These are phyloP conservation scores for Myioborus miniatus DNA, from an alignment of 2,797 vertebrate genomes.

Conservation along the genomic window DNA sequence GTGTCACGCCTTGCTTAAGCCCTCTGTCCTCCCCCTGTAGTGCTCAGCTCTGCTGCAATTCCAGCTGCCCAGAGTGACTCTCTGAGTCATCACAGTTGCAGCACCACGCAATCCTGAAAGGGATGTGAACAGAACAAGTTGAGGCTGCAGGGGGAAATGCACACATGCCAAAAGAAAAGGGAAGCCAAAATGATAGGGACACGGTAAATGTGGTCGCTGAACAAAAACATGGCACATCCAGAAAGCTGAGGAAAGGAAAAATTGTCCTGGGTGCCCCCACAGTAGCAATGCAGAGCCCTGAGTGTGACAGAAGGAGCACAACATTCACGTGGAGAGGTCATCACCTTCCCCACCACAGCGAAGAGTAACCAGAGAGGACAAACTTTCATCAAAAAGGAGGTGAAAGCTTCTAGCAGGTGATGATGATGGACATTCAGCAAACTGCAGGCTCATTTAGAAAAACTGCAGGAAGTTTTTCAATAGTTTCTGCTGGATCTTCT, in stretches of 20 bases:
- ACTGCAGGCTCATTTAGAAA: neutral
- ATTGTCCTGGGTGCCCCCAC: neutral
- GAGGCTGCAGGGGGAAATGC: neutral
- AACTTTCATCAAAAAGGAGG: neutral
- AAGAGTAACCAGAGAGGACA: neutral
- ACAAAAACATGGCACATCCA: neutral
- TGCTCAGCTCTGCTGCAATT: neutral
- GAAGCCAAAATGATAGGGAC: neutral
- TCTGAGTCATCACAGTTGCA: neutral
- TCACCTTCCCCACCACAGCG: neutral
- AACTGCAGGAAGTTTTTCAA: neutral
- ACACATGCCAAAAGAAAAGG: neutral
- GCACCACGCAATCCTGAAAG: neutral
- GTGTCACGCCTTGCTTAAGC: neutral
- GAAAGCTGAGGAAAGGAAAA: neutral
- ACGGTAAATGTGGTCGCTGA: neutral
- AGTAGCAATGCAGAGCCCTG: neutral
- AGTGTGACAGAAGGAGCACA: neutral
- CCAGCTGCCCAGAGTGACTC: neutral
- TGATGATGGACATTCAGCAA: neutral
- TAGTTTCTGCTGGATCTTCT: neutral
- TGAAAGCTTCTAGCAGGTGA: neutral
- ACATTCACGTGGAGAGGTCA: accelerated
- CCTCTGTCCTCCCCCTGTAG: accelerated
- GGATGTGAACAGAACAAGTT: neutral